Base-by-base conservation (phyloP, 2,797 vertebrate genomes). In the Pseudomugil gertrudae region DNA sequence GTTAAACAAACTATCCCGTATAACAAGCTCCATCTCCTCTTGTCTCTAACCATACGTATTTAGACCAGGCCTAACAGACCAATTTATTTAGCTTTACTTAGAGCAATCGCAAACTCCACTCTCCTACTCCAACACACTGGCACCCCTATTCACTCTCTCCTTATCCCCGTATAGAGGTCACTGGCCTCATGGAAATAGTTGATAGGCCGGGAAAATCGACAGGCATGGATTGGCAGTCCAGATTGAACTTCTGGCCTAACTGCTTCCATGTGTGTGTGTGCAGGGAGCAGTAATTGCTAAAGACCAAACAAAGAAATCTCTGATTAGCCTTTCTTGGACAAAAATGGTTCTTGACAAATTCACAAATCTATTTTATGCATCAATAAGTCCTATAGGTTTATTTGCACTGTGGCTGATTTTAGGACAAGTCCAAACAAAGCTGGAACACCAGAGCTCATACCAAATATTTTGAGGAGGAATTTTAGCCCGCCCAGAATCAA, bases 191-290 rank as follows among this genome's bases (percentile, higher is more conserved):
- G 85, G 89, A 91, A 91, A 91, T 79, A 88, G 78, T 87, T 85
- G 79, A 91, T 82, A 86, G 89, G 88, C 72, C 19, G 15, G 33
- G 67, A 81, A 74, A 80, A 92, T 91, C 73, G 88, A 93, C 87
- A 83, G 88, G 86, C 90, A 92, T 85, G 58, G 89, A 92, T 84
- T 88, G 89, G 87, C 83, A 86, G 83, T 57, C 85, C 84, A 60
- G 62, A 80, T 66, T 72, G 65, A 87, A 86, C 87, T 83, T 92
- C 84, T 68, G 64, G 60, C 62, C 80, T 89, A 91, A 92, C 84
- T 77, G 81, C 82, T 90, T 92, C 89, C 86, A 81, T 90, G 83
- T 91, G 89, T 84, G 62, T 65, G 64, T 68, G 66, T 67, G 62
- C 63, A 60, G 38, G 32, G 61, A 68, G 69, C 66, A 60, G 71